Base-by-base conservation (phyloP, 2,797 vertebrate genomes). In the Tarsius wallacei region DNA sequence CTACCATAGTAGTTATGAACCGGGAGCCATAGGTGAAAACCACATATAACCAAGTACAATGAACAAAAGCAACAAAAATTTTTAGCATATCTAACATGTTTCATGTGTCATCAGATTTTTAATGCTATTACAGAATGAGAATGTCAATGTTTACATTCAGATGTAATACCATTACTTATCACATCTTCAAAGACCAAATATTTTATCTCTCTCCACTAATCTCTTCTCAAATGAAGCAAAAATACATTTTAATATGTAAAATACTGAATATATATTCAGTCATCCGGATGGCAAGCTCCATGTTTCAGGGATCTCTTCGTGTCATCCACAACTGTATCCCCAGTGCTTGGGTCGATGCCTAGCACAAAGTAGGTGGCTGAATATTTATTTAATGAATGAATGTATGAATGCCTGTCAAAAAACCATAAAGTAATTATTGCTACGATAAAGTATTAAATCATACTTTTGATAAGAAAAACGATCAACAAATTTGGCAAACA, bases 401-500 rank as follows among this genome's bases (percentile, higher is more conserved):
- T 78, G 33, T 2, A 74, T 42, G 10, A 15, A 53, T 17, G 17
- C 42, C 47, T 33, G 17, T 64, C 49, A 68, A 49, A 90, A 90
- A 85, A 91, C 63, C 19, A 92, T 55, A 21, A 86, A 86, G 71
- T 59, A 80, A 55, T 78, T 66, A 68, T 8, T 90, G 36, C 51
- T 92, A 57, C 22, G 21, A 84, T 90, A n/a, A 93, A 63, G 4
- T n/a, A 70, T 68, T 82, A 93, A 86, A 76, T 94, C 59, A 86
- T n/a, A n/a, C n/a, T n/a, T n/a, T 73, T 78, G 5, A 85, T 22
- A 6, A 66, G 51, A 85, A 42, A 63, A 53, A 87, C 82, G n/a
- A 55, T 93, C 59, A 88, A 94, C 28, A 61, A 85, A 81, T 82
- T 8, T 91, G 31, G n/a, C 16, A 95, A 24, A 28, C 64, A 64